These are phyloP conservation scores for Drosophila murphyi DNA, from an alignment of 1,140 invertebrate genomes.

Conservation along the genomic window DNA sequence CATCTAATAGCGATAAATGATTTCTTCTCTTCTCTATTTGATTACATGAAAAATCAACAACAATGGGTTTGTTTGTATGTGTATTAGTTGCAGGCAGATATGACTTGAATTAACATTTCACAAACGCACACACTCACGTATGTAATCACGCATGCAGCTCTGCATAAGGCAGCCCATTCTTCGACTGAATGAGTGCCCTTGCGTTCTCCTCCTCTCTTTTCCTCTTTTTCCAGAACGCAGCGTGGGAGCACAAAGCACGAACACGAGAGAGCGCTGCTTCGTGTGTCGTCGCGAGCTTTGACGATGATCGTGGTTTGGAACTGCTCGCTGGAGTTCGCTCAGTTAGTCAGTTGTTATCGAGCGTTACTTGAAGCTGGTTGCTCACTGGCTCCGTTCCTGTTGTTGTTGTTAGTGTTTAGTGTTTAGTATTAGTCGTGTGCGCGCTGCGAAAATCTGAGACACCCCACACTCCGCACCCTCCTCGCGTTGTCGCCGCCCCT, in stretches of 20 bases:
- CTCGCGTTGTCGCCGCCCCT: constrained; percentile 64
- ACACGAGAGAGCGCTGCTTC: background rate
- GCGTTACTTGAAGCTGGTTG: constrained; percentile 73
- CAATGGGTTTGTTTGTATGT: constrained; percentile 11
- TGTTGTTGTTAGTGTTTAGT: constrained; percentile 43
- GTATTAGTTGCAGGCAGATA: constrained; percentile 9
- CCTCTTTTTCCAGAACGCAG: constrained; percentile 15
- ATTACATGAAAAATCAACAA: constrained; percentile 40
- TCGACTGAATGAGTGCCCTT: constrained; percentile 23
- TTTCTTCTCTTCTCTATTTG: constrained; percentile 29
- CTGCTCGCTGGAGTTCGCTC: constrained; percentile 29
- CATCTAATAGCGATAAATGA: constrained; percentile 17
- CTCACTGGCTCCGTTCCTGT: constrained; percentile 23
- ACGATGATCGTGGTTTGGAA: constrained; percentile 42
- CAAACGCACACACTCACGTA: background rate
- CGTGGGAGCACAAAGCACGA: constrained; percentile 1
- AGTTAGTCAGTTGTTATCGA: constrained; percentile 68
- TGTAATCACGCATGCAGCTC: constrained; percentile 5
- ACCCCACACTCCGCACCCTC: background rate
- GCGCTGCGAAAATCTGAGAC: constrained; percentile 69
- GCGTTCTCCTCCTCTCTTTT: background rate
- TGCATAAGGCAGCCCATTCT: constrained; percentile 33
- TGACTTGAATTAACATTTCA: constrained; percentile 13
- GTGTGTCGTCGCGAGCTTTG: constrained; percentile 17
- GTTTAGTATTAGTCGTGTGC: constrained; percentile 55